Evolutionary conservation across 92 coral and sea anemone genomes (phyloP).

Genomic region (Actinernus sp.): DNA sequence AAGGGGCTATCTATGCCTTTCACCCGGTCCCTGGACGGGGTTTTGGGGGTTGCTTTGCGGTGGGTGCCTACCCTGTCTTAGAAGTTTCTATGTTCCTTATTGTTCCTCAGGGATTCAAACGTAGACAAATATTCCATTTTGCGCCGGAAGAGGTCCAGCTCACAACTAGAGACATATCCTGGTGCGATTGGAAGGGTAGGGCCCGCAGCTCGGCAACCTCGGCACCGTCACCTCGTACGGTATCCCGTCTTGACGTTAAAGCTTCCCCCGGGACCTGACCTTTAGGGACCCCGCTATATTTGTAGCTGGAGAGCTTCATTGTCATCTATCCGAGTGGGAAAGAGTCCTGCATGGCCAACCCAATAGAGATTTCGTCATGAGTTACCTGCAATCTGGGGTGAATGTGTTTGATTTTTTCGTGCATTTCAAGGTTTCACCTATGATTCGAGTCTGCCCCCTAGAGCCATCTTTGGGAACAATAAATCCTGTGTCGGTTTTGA

Average conservation of each 20-base stretch:
- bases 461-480: constrained; percentile 8
- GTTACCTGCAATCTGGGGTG: constrained; percentile 7
- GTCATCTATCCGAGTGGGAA: constrained; percentile 6
- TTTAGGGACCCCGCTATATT: constrained; percentile 8
- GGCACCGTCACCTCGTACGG: too few species aligned
- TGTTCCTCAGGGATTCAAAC: neutral
- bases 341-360: neutral
- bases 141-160: neutral
- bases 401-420: constrained; percentile 12
- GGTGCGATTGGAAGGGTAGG: constrained; percentile 12
- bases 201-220: constrained; percentile 12
- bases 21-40: constrained; percentile 4
- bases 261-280: neutral
- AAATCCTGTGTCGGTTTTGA: constrained; percentile 30
- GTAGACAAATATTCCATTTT: neutral
- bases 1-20: neutral
- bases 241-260: neutral
- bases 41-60: neutral
- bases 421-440: constrained; percentile 25
- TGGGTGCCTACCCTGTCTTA: neutral
- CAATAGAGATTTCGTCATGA: constrained; percentile 6
- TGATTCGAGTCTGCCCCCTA: constrained; percentile 19
- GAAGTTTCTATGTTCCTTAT: neutral
- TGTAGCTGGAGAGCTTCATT: constrained; percentile 10
- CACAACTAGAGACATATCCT: neutral